A percentile compares a stretch with the other conserved stretches of the same genome.
phyloP scores from a whole-genome alignment of 2,113 vertebrate species.

The Stigmatopora argus region DNA sequence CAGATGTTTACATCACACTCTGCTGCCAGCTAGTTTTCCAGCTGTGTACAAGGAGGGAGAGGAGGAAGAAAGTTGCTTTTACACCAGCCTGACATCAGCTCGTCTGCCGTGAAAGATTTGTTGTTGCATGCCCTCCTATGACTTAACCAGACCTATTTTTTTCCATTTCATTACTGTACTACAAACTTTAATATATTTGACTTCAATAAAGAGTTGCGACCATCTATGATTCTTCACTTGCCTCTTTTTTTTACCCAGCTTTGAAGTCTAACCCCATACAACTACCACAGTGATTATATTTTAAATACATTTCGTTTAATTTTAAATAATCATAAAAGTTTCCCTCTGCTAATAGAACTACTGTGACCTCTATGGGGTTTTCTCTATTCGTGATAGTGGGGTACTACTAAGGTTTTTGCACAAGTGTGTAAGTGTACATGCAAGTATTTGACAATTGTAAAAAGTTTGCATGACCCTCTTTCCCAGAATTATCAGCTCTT shows the following conservation, averaged over 20 bases:
- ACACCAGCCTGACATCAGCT: constrained; percentile 37
- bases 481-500: background rate
- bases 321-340: no score
- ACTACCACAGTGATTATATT: background rate
- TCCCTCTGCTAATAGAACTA: no score
- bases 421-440: no score
- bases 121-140: constrained; percentile 66
- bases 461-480: background rate
- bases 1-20: constrained; percentile 23
- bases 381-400: no score
- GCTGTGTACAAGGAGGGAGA: constrained; percentile 5
- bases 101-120: constrained; percentile 50
- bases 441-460: background rate
- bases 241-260: constrained; percentile 9
- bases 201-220: constrained; percentile 68
- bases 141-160: constrained; percentile 13
- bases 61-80: constrained; percentile 21
- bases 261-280: background rate
- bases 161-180: constrained; percentile 3
- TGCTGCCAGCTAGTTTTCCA: constrained; percentile 41
- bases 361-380: no score
- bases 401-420: no score
- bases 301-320: background rate
- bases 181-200: constrained; percentile 41
- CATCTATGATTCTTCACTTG: constrained; percentile 22